Evolutionary conservation across 2,797 vertebrate genomes (phyloP).

Genomic region (Tamandua tetradactyla): DNA sequence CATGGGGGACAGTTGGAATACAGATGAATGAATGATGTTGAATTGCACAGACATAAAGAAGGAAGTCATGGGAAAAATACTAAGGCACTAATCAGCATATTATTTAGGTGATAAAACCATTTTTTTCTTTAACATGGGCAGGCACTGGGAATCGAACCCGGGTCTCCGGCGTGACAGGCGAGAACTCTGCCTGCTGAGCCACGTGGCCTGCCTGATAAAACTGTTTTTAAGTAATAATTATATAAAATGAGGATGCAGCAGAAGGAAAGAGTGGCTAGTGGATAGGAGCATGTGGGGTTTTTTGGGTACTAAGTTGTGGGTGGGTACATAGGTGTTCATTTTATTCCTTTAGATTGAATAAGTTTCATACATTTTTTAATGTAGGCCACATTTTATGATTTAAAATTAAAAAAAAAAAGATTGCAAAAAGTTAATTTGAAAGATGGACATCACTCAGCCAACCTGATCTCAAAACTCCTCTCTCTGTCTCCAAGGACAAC

Average conservation of each 20-base stretch:
- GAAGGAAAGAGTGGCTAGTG: not conserved
- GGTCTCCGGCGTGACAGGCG: too few relatives aligned
- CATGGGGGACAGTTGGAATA: fast-evolving
- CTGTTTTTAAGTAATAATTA: not conserved
- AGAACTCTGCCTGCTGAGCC: too few relatives aligned
- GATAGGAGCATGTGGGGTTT: not conserved
- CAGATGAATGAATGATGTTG: not conserved
- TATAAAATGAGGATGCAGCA: not conserved
- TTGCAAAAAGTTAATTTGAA: not conserved
- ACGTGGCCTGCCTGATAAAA: too few relatives aligned
- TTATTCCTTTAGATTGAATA: not conserved
- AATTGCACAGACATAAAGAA: not conserved
- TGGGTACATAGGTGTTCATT: too few relatives aligned
- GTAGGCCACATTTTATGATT: not conserved
- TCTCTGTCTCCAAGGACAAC: not conserved
- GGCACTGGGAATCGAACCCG: too few relatives aligned
- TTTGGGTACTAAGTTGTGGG: not conserved
- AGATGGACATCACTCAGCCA: not conserved
- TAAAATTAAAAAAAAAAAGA: not conserved
- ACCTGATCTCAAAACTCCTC: not conserved
- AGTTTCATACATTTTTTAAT: not conserved
- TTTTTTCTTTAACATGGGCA: too few relatives aligned
- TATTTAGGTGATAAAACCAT: not conserved
- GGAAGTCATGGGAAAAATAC: not conserved
- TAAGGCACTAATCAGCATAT: not conserved